A percentile compares a stretch with the other conserved stretches of the same genome.
Conservation (phyloP, 2,888 invertebrate species). For the Psococerastis gibbosa region DNA sequence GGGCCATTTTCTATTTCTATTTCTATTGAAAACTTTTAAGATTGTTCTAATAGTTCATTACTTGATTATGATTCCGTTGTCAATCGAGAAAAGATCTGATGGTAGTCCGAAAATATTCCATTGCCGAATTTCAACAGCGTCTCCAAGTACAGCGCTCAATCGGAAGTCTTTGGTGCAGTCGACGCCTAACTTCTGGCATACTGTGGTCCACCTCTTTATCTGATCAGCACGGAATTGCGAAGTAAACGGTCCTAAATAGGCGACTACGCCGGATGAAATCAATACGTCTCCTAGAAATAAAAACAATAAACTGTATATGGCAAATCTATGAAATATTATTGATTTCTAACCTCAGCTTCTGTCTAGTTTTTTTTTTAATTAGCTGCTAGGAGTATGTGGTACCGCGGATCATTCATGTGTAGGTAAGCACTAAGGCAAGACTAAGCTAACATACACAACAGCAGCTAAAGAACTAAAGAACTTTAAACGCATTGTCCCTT, state of each 20-base stretch:
- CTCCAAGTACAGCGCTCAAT: conserved; percentile 60
- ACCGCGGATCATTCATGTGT: too few species aligned
- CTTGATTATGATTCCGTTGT: conserved; percentile 83
- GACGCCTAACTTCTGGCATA: conserved; percentile 47
- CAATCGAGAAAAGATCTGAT: conserved; percentile 71
- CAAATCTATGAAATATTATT: background rate
- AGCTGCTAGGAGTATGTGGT: too few species aligned
- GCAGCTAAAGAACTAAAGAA: too few species aligned
- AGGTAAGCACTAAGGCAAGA: too few species aligned
- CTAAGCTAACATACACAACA: too few species aligned
- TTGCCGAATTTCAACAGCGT: conserved; percentile 69
- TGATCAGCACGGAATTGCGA: conserved; percentile 47
- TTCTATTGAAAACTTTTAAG: background rate
- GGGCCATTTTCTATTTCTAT: background rate
- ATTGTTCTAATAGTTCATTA: conserved; percentile 29
- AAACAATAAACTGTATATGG: conserved; percentile 7
- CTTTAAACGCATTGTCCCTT: too few species aligned
- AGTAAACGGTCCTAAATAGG: conserved; percentile 82
- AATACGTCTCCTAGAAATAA: conserved; percentile 74
- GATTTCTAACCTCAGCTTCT: too few species aligned
- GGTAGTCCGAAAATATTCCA: conserved; percentile 87
- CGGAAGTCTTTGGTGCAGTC: conserved; percentile 60
- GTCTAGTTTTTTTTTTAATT: too few species aligned
- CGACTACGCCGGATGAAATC: conserved; percentile 72
- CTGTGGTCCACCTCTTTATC: conserved; percentile 51